Evolutionary conservation across 2,888 invertebrate species (phyloP), one percentile per base, ranked within the genome.

Genomic region (Heliconius aoede): DNA sequence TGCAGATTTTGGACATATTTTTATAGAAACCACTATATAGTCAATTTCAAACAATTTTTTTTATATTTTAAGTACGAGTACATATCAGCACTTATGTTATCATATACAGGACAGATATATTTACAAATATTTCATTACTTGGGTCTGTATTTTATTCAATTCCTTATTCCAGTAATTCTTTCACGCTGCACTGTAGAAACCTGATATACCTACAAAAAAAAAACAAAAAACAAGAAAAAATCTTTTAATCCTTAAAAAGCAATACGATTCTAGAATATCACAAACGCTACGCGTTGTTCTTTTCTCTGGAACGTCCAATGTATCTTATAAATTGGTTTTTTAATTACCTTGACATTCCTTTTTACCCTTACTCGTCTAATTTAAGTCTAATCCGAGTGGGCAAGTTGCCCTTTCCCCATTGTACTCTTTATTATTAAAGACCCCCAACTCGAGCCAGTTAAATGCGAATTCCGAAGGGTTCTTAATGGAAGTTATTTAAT

Each of bases 301-400:
- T 79, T 79, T 79, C 68, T 76, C 36, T 71, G 74, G 60, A 76
- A 74, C 76, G 65, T 78, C 79, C 74, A 78, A 80, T 81, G 81
- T 85, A 84, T 84, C 83, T 83, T 80, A 83, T 83, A 90, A 90
- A 89, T 90, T 90, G 87, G 84, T 87, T 90, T 90, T 90, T 91
- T 91, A 91, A 91, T 91, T 90, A 90, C 86, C 84, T 84, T 84
- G 81, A 81, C 84, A 83, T 86, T 85, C 84, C 83, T 85, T 87
- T n/a, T 87, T 84, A 86, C 86, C 87, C 87, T 87, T 88, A 86
- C 86, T 86, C 86, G 82, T 87, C 87, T 82, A 82, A 85, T 84
- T 84, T 84, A 83, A 82, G 82, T 82, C 81, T 84, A 85, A 85
- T 85, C 84, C 82, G 74, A 81, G 80, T 82, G 77, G 79, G 78